phyloP scores from a whole-genome alignment of 1,140 invertebrate species.

The Copidosoma floridanum region DNA sequence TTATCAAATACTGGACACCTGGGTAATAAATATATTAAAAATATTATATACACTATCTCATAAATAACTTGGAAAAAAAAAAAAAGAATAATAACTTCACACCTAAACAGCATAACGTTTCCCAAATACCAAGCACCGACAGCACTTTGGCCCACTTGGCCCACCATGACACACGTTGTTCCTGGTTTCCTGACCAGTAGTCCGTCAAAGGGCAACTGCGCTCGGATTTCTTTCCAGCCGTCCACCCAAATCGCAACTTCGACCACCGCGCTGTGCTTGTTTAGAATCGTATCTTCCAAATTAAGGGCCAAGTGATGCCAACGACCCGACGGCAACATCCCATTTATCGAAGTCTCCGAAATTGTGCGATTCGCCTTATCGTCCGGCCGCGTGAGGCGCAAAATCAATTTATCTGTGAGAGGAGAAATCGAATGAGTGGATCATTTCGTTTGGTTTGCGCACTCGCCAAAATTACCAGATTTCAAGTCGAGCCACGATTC shows the following conservation, averaged over 20 bases:
- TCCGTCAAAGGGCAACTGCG: conserved; percentile 55
- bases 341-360: conserved; percentile 57
- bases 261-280: conserved; percentile 60
- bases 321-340: conserved; percentile 52
- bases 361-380: conserved; percentile 58
- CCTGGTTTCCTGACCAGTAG: conserved; percentile 54
- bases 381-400: conserved; percentile 61
- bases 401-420: conserved; percentile 54
- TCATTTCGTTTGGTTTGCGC: no score
- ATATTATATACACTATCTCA: no score
- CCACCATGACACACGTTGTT: conserved; percentile 56
- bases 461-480: no score
- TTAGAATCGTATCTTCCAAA: conserved; percentile 60
- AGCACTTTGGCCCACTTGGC: conserved; percentile 49
- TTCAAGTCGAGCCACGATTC: conserved; percentile 58
- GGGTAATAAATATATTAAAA: no score
- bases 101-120: conserved; percentile 58
- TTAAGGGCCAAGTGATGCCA: conserved; percentile 66
- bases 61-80: background rate
- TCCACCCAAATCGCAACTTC: conserved; percentile 61
- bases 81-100: conserved; percentile 27
- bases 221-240: conserved; percentile 55
- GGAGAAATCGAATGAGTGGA: conserved; percentile 23
- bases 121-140: conserved; percentile 57
- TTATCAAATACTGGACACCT: conserved; percentile 56